Evolutionary conservation across 1,140 invertebrate genomes (phyloP), one percentile per base, ranked within the genome.

Genomic region (Temnothorax longispinosus): DNA sequence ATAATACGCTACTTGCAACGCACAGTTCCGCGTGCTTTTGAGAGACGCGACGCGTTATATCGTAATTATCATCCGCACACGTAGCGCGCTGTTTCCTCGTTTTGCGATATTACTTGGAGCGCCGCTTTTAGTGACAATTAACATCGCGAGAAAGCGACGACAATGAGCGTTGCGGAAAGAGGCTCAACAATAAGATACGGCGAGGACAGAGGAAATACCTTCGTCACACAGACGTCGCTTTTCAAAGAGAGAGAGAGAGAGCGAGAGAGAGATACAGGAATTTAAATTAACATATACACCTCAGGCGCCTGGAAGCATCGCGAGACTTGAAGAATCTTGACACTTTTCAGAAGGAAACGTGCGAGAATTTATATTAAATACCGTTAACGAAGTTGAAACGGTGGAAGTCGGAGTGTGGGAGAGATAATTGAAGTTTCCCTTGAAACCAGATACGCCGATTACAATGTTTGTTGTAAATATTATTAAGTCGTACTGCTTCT

Each of bases 131-230:
- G 52, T 69, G 54, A 67, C 82, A 80, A 64, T 78, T 86, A 87
- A 54, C 81, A 67, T 80, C 35, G 77, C 89, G 88, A 88, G 89
- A 91, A 91, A 91, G 89, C 78, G 85, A 82, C 69, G 21, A 80
- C 82, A 56, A 77, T 77, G 65, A 81, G 54, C 35, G 38, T 86
- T 56, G 62, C 86, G 89, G 88, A 88, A 90, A 89, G 44, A 32
- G 41, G 15, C 11, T 65, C 75, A 67, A 78, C 78, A 88, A 85
- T 90, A 72, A 80, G 85, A 87, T 50, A 80, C 75, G 7, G 27
- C 75, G 54, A 76, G 85, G 76, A 87, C 27, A 38, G 27, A 75
- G 86, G 75, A 41, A 71, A 69, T 84, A 62, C 71, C 11, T 44
- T 84, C 67, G 64, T 87, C 78, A 50, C 21, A 47, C 41, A 84